phyloP scores from a whole-genome alignment of 2,113 vertebrate species.

The Tachysurus vachellii region DNA sequence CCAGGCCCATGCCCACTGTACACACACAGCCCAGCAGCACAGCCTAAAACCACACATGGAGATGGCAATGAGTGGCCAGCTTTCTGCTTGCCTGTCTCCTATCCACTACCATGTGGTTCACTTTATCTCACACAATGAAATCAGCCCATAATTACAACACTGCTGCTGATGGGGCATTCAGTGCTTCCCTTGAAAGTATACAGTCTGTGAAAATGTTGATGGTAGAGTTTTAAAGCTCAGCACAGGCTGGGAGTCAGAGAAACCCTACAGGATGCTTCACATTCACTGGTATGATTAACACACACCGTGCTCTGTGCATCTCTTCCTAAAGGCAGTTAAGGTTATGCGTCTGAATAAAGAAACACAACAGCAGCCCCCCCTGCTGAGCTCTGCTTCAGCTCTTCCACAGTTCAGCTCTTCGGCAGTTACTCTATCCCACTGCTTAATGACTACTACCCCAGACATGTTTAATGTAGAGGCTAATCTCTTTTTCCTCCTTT shows the following conservation, averaged over 20 bases:
- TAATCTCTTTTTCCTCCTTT: constrained; percentile 46
- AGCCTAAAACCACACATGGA: constrained; percentile 73
- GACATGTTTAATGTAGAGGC: constrained; percentile 50
- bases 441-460: constrained; percentile 44
- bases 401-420: constrained; percentile 32
- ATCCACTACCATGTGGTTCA: constrained; percentile 61
- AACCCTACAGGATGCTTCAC: constrained; percentile 52
- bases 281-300: constrained; percentile 49
- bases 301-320: constrained; percentile 23
- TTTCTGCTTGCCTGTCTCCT: constrained; percentile 11
- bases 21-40: constrained; percentile 60
- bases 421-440: constrained; percentile 16
- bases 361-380: constrained; percentile 33
- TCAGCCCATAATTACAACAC: constrained; percentile 63
- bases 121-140: constrained; percentile 66
- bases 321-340: constrained; percentile 36
- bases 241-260: constrained; percentile 32
- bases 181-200: constrained; percentile 56
- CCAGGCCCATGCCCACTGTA: constrained; percentile 69
- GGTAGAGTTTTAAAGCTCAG: constrained; percentile 33
- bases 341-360: constrained; percentile 36
- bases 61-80: constrained; percentile 64
- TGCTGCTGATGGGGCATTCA: constrained; percentile 48
- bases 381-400: constrained; percentile 34
- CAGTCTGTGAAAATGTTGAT: constrained; percentile 59